Base-by-base conservation (phyloP, 1,140 invertebrate genomes). In the Cephus cinctus region DNA sequence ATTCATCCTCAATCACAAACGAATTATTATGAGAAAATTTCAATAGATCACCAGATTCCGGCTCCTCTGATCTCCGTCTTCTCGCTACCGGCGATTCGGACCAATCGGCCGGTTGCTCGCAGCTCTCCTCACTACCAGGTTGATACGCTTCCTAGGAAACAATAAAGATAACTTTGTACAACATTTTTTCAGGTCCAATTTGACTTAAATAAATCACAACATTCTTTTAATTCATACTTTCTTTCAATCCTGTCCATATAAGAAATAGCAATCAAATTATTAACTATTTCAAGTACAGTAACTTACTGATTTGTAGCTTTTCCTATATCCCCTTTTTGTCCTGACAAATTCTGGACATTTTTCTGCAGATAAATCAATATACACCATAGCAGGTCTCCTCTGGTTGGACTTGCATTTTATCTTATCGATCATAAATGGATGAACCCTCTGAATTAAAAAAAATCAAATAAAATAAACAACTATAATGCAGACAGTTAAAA, bases 391-490 rank as follows among this genome's bases (percentile, higher is more conserved):
- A 34, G 73, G 67, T 52, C 69, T 75, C 39, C 75, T 67, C 47
- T 75, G 73, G 64, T 74, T 74, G 3, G 75, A 72, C 61, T 77
- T 76, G 48, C 66, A 67, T 52, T 74, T 77, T 42, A 77, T 76
- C 59, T 66, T 71, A 2, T 75, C 70, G 20, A 75, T 61, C 56
- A 74, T 54, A 16, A 67, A 60, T 11, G 75, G 73, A 59, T 77
- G 73, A 15, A 76, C 66, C 43, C 73, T 67, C 74, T 76, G 38
- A 23, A 67, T 63, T 56, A 43, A 50, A 34, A n/a, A 43, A 46
- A 34, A 52, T 46, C 12, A 22, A 35, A 36, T 36, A 1, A n/a
- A 14, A 11, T 8, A 12, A 1, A 8, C 6, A n/a, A 36, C 9
- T 12, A 1, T 53, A 25, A 49, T 34, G 15, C 47, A 47, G 31